A percentile compares a stretch with the other conserved stretches of the same genome.
Evolutionary conservation across 2,888 invertebrate genomes (phyloP).

Genomic region (Ormyrus pomaceus): DNA sequence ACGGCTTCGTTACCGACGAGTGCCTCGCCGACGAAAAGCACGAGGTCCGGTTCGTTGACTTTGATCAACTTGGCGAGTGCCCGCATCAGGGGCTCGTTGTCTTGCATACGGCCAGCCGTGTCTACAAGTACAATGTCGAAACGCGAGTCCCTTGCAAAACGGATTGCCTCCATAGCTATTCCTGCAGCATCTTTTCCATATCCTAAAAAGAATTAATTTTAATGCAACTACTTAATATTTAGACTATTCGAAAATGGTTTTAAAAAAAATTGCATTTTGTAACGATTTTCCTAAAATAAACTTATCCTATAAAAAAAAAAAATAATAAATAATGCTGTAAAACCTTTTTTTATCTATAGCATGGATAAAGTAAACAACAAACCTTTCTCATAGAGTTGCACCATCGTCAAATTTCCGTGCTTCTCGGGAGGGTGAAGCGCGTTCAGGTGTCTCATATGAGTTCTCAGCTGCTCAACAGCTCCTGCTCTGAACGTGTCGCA

Average conservation of each 20-base stretch:
- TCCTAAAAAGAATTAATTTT: constrained; percentile 72
- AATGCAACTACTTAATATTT: too few species aligned
- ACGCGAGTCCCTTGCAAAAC: constrained; percentile 87
- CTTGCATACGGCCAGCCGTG: constrained; percentile 99
- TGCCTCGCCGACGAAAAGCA: constrained; percentile 99
- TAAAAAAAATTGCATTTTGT: too few species aligned
- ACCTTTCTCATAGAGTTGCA: constrained; percentile 96
- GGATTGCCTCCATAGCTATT: constrained; percentile 98
- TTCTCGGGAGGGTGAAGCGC: constrained; percentile 90
- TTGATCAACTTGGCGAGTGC: constrained; percentile 97
- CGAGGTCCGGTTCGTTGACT: constrained; percentile 97
- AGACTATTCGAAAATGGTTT: too few species aligned
- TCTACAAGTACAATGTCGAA: constrained; percentile 97
- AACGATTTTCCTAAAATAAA: too few species aligned
- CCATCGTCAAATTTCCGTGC: constrained; percentile 87
- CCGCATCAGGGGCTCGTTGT: constrained; percentile 99
- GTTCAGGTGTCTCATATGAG: constrained; percentile 94
- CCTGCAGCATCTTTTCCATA: constrained; percentile 99
- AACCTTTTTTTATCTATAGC: too few species aligned
- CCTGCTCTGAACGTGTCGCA: constrained; percentile 99
- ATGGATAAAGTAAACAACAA: background rate
- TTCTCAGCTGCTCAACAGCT: constrained; percentile 98
- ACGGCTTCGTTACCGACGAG: constrained; percentile 99
- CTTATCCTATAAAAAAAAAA: too few species aligned
- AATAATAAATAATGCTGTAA: too few species aligned